Evolutionary conservation across 2,888 invertebrate species (phyloP).

Genomic region (Sphaerophoria rueppellii): DNA sequence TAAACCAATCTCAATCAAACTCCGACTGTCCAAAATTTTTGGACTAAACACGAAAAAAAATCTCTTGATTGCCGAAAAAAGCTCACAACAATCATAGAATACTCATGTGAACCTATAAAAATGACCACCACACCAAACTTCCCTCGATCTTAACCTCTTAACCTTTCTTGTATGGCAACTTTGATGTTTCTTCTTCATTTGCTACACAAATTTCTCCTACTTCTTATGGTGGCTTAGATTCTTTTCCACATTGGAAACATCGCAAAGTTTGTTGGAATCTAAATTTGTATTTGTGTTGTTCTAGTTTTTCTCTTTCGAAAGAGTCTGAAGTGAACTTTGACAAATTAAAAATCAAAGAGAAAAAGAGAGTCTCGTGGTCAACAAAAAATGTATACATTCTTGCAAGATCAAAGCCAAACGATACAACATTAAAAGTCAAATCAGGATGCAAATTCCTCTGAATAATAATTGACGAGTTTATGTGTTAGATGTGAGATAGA

Average conservation of each 20-base stretch:
- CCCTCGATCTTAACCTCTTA: not conserved
- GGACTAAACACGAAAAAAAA: constrained; percentile 34
- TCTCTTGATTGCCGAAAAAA: constrained; percentile 66
- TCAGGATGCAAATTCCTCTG: constrained; percentile 33
- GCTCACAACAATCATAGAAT: constrained; percentile 52
- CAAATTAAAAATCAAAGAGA: constrained; percentile 16
- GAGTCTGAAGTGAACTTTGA: constrained; percentile 20
- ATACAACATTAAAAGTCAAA: constrained; percentile 10
- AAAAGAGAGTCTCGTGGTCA: constrained; percentile 45
- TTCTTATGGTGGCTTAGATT: not conserved
- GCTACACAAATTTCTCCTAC: constrained; percentile 52
- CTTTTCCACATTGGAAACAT: not conserved
- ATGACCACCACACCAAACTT: constrained; percentile 52
- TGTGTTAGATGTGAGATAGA: constrained; percentile 18
- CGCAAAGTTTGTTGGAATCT: constrained; percentile 57
- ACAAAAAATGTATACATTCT: constrained; percentile 18
- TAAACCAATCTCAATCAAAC: constrained; percentile 62
- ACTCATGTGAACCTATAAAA: constrained; percentile 33
- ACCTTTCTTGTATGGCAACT: constrained; percentile 28
- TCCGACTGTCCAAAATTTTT: constrained; percentile 35
- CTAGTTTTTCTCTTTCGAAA: constrained; percentile 49
- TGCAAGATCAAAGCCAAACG: constrained; percentile 18
- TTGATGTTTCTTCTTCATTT: constrained; percentile 66
- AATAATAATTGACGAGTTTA: constrained; percentile 21
- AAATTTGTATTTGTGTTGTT: constrained; percentile 41